These are phyloP conservation scores for Turnix velox DNA, from an alignment of 2,113 vertebrate genomes.

Conservation along the genomic window DNA sequence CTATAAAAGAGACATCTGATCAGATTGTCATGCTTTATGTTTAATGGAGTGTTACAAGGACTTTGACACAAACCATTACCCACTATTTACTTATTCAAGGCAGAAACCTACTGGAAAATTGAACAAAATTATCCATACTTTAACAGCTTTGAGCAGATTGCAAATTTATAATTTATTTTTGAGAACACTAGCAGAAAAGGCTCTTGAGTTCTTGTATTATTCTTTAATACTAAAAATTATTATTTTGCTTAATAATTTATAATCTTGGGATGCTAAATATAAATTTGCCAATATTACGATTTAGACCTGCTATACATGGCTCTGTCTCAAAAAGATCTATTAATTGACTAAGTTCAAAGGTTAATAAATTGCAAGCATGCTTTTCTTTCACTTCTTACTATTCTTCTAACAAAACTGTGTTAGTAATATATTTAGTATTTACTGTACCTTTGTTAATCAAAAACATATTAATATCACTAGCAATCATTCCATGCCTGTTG, in stretches of 20 bases:
- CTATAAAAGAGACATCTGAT: slow-evolving; percentile 85
- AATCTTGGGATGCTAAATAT: neutral
- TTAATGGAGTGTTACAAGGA: slow-evolving; percentile 90
- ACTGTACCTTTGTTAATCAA: neutral
- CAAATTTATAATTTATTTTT: slow-evolving; percentile 69
- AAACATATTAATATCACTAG: neutral
- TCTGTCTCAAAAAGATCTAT: neutral
- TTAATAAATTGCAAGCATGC: neutral
- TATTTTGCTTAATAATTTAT: slow-evolving; percentile 53
- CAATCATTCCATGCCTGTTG: neutral
- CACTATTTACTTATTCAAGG: slow-evolving; percentile 88
- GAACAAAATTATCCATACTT: slow-evolving; percentile 79
- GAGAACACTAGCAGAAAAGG: slow-evolving; percentile 53
- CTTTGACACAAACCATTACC: slow-evolving; percentile 92
- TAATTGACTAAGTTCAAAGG: slow-evolving; percentile 11
- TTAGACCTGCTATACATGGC: neutral
- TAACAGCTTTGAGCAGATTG: slow-evolving; percentile 73
- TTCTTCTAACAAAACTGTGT: neutral
- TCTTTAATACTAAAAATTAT: slow-evolving; percentile 37
- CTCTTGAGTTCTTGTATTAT: slow-evolving; percentile 35
- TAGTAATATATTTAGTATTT: neutral
- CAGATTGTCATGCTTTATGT: slow-evolving; percentile 84
- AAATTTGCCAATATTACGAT: neutral
- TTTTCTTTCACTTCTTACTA: neutral
- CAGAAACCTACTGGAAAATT: slow-evolving; percentile 79